Evolutionary conservation across 2,113 vertebrate genomes (phyloP).

Genomic region (Ceratotherium simum): DNA sequence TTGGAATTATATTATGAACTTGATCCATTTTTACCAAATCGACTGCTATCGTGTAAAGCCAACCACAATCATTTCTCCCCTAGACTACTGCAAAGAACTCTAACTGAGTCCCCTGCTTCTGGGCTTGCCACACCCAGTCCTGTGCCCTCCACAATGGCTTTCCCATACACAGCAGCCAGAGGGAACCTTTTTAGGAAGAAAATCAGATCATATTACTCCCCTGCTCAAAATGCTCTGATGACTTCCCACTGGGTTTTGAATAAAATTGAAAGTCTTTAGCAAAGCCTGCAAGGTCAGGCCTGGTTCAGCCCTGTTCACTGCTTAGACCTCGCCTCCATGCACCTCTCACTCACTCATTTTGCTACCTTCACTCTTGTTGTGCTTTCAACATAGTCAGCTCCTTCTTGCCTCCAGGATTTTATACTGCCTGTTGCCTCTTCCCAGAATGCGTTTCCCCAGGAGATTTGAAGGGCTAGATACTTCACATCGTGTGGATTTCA

Average conservation of each 20-base stretch:
- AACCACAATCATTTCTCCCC: not conserved
- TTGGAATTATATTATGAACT: not conserved
- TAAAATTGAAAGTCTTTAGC: not conserved
- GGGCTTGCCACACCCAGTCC: no score
- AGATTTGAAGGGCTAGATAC: not conserved
- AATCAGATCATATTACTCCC: not conserved
- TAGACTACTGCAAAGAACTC: not conserved
- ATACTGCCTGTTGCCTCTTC: not conserved
- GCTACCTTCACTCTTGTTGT: rapidly evolving
- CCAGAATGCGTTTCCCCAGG: not conserved
- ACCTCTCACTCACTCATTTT: rapidly evolving
- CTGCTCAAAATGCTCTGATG: not conserved
- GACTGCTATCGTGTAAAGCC: no score
- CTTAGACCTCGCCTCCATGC: not conserved
- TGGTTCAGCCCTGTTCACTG: no score
- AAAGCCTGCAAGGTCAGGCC: not conserved
- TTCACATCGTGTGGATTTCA: not conserved
- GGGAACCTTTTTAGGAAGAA: not conserved
- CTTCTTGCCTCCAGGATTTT: not conserved
- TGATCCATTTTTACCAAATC: not conserved
- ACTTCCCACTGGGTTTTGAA: not conserved
- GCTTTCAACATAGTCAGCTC: rapidly evolving
- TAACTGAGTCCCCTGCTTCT: not conserved
- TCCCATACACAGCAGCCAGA: not conserved
- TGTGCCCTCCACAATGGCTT: not conserved